Conservation (phyloP, 2,797 vertebrate genomes). For the Cephalopachus bancanus region DNA sequence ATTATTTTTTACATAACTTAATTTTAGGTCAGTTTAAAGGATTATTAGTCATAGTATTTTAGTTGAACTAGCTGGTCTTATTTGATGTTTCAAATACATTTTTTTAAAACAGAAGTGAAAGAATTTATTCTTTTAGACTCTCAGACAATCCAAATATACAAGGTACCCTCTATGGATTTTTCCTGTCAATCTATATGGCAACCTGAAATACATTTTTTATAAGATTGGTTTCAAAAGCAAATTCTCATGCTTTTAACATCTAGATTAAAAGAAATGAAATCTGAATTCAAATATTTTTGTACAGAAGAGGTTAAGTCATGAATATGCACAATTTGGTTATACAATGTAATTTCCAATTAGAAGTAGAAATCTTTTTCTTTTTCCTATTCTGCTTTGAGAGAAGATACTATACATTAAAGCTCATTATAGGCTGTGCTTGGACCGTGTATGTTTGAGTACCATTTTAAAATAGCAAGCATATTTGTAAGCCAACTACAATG, state of each 20-base stretch:
- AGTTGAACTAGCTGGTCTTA: neutral
- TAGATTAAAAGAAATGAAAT: neutral
- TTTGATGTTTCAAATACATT: constrained; percentile 29
- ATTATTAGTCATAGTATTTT: neutral
- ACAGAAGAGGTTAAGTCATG: neutral
- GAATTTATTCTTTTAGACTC: too few species aligned
- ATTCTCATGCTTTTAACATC: neutral
- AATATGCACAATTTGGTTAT: neutral
- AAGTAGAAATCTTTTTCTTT: constrained; percentile 39
- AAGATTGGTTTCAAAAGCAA: neutral
- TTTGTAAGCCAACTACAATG: constrained; percentile 50
- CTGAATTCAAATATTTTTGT: neutral
- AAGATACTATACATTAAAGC: constrained; percentile 71
- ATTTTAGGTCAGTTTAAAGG: constrained; percentile 19
- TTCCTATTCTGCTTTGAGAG: constrained; percentile 60
- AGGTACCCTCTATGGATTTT: too few species aligned
- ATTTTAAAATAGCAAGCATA: constrained; percentile 74
- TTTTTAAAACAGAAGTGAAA: too few species aligned
- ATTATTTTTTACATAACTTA: neutral
- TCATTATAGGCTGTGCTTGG: constrained; percentile 54
- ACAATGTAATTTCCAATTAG: neutral
- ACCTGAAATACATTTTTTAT: constrained; percentile 3
- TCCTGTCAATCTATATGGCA: too few species aligned
- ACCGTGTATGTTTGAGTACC: constrained; percentile 61
- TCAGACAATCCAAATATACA: too few species aligned